These are phyloP conservation scores for Trissolcus japonicus DNA, from an alignment of 2,888 invertebrate species.

Conservation along the genomic window DNA sequence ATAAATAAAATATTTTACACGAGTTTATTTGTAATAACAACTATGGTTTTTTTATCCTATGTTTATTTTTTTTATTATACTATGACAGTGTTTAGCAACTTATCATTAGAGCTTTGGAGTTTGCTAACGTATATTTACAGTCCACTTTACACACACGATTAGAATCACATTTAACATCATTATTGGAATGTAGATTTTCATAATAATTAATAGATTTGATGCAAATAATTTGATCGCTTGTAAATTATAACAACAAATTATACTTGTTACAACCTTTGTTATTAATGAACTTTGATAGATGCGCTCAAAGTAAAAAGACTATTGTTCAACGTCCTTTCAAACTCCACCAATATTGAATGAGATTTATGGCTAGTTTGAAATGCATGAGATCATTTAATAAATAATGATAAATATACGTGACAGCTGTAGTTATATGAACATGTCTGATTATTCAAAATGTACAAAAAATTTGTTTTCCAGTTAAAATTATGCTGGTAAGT, in stretches of 20 bases:
- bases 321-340: too few relatives aligned
- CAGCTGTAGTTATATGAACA: too few relatives aligned
- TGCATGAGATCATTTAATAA: too few relatives aligned
- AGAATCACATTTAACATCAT: constrained; percentile 18
- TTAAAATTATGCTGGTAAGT: background rate
- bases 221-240: too few relatives aligned
- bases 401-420: too few relatives aligned
- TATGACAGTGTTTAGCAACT: constrained; percentile 8
- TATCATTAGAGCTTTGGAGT: background rate
- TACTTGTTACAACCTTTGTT: background rate
- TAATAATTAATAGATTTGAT: too few relatives aligned
- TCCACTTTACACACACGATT: constrained; percentile 16
- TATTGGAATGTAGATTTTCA: too few relatives aligned
- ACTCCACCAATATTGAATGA: too few relatives aligned
- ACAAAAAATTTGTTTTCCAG: background rate
- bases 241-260: too few relatives aligned
- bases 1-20: constrained; percentile 31
- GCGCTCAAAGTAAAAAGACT: too few relatives aligned
- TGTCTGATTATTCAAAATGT: too few relatives aligned
- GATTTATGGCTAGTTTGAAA: too few relatives aligned
- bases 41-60: background rate
- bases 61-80: background rate
- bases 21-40: constrained; percentile 8
- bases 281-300: constrained; percentile 1
- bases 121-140: constrained; percentile 19